Conservation (phyloP, 2,797 vertebrate genomes). For the Coregonus suidteri region DNA sequence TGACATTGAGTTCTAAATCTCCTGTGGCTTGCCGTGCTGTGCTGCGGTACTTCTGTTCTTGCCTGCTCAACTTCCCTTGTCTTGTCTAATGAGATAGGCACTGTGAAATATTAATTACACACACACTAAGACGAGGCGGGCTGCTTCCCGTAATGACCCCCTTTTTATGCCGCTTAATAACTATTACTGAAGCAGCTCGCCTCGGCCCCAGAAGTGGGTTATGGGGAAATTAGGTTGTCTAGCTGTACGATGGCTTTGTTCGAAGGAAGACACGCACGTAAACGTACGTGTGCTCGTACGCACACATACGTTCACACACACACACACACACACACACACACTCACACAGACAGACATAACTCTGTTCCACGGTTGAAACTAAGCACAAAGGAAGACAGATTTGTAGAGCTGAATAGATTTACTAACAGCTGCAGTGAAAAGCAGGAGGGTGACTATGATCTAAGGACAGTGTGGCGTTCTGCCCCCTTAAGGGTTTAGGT, state of each 20-base stretch:
- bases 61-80: background rate
- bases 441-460: background rate
- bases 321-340: slow-evolving; percentile 19
- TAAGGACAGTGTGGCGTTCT: background rate
- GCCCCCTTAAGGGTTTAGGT: background rate
- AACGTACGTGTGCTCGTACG: background rate
- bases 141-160: slow-evolving; percentile 4
- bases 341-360: background rate
- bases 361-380: background rate
- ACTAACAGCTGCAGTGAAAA: background rate
- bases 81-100: background rate
- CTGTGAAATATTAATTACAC: slow-evolving; percentile 5
- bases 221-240: background rate
- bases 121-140: background rate
- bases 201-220: background rate
- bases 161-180: background rate
- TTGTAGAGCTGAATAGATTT: background rate
- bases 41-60: background rate
- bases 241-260: background rate
- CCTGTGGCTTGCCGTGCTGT: background rate
- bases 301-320: too few species aligned
- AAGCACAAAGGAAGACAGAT: background rate
- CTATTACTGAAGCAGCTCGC: background rate
- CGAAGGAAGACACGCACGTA: background rate
- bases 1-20: background rate